These are phyloP conservation scores for Campoplex capitator DNA, from an alignment of 2,888 invertebrate species.

Conservation along the genomic window DNA sequence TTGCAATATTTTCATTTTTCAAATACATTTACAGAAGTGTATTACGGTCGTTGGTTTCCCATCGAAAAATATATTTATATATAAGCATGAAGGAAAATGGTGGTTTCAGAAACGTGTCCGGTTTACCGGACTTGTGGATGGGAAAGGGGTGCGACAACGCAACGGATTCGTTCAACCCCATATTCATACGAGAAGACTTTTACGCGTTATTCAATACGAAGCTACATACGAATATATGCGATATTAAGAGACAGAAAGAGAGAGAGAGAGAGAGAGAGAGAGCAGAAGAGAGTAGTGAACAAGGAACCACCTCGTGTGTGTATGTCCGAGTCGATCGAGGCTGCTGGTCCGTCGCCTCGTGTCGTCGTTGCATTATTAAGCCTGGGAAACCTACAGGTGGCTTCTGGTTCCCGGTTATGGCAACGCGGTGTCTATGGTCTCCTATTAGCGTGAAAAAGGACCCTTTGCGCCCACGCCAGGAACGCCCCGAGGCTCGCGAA, in stretches of 20 bases:
- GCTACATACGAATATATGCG: conserved; percentile 11
- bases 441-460: conserved; percentile 71
- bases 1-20: neutral
- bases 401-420: conserved; percentile 72
- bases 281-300: conserved; percentile 53
- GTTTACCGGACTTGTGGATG: conserved; percentile 51
- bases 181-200: conserved; percentile 25
- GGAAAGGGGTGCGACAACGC: conserved; percentile 53
- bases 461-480: conserved; percentile 61
- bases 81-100: conserved; percentile 19
- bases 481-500: conserved; percentile 69
- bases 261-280: conserved; percentile 35
- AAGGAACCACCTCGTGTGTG: conserved; percentile 52
- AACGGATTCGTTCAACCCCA: conserved; percentile 55
- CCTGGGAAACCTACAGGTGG: conserved; percentile 83
- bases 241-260: conserved; percentile 19
- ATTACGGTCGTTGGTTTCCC: neutral
- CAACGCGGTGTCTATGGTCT: conserved; percentile 52
- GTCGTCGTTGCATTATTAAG: conserved; percentile 82
- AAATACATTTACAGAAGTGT: neutral
- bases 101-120: conserved; percentile 34
- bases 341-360: conserved; percentile 70
- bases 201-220: conserved; percentile 34
- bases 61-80: neutral
- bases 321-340: conserved; percentile 57